Conservation (phyloP, 1,140 invertebrate species). For the Neotoxoptera formosana region DNA sequence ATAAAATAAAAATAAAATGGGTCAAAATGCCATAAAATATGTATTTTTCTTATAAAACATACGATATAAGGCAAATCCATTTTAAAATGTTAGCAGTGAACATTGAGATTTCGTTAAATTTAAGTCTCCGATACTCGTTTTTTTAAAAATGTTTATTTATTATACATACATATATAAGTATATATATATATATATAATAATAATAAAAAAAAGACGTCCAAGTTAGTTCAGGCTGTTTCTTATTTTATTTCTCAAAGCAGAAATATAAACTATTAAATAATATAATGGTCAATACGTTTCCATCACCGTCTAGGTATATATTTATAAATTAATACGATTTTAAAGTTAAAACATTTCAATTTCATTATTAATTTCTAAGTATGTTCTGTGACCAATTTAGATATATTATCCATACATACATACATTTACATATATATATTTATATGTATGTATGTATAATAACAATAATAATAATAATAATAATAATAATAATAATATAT, state of each 20-base stretch:
- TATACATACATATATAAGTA: not conserved
- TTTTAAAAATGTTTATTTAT: not conserved
- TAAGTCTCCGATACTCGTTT: constrained; percentile 54
- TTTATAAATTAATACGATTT: constrained; percentile 43
- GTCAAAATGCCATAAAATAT: constrained; percentile 46
- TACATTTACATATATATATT: not conserved
- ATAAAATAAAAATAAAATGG: constrained; percentile 17
- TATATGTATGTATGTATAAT: not conserved
- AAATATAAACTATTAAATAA: constrained; percentile 42
- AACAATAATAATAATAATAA: not conserved
- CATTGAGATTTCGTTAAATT: constrained; percentile 44
- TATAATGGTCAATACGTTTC: constrained; percentile 48
- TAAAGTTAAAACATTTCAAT: constrained; percentile 37
- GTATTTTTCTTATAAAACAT: constrained; percentile 45
- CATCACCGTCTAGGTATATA: constrained; percentile 38
- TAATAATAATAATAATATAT: constrained; percentile 20
- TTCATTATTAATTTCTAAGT: constrained; percentile 34
- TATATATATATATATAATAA: too few species aligned
- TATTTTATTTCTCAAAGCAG: constrained; percentile 25
- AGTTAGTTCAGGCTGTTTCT: not conserved
- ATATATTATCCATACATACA: constrained; percentile 27
- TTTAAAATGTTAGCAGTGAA: constrained; percentile 48
- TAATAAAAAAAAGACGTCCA: constrained; percentile 41
- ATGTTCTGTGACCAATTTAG: constrained; percentile 39
- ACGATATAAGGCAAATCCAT: constrained; percentile 33